Conservation (phyloP, 2,888 invertebrate species). For the Tortrix viridana region DNA sequence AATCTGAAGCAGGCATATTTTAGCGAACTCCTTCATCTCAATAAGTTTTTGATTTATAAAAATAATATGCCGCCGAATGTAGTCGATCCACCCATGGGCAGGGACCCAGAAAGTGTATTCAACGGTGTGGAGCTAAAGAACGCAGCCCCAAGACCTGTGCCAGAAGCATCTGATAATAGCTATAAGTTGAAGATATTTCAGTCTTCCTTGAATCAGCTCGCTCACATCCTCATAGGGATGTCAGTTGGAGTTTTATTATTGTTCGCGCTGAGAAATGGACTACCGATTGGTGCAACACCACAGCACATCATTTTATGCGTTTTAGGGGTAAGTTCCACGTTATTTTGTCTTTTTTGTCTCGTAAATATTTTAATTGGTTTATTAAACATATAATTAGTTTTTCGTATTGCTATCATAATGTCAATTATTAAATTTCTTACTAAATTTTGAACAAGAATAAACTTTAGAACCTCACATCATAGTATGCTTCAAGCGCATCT, state of each 20-base stretch:
- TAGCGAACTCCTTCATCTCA: neutral
- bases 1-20: constrained; percentile 6
- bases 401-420: too few relatives aligned
- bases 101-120: constrained; percentile 43
- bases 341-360: too few relatives aligned
- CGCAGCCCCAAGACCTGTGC: neutral
- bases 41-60: neutral
- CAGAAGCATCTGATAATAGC: constrained; percentile 34
- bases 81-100: constrained; percentile 42
- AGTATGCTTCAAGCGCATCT: too few relatives aligned
- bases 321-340: constrained; percentile 65
- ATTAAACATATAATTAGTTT: too few relatives aligned
- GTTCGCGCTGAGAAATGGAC: constrained; percentile 55
- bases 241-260: constrained; percentile 55
- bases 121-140: constrained; percentile 4
- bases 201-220: constrained; percentile 57
- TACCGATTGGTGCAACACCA: constrained; percentile 54
- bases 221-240: constrained; percentile 64
- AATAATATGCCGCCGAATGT: constrained; percentile 53
- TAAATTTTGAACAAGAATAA: too few relatives aligned
- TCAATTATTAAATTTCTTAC: too few relatives aligned
- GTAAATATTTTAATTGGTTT: too few relatives aligned
- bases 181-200: constrained; percentile 58
- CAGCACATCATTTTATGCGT: constrained; percentile 68
- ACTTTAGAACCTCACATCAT: too few relatives aligned